phyloP scores from a whole-genome alignment of 2,797 vertebrate genomes.

The Bryconaethiops microstoma region DNA sequence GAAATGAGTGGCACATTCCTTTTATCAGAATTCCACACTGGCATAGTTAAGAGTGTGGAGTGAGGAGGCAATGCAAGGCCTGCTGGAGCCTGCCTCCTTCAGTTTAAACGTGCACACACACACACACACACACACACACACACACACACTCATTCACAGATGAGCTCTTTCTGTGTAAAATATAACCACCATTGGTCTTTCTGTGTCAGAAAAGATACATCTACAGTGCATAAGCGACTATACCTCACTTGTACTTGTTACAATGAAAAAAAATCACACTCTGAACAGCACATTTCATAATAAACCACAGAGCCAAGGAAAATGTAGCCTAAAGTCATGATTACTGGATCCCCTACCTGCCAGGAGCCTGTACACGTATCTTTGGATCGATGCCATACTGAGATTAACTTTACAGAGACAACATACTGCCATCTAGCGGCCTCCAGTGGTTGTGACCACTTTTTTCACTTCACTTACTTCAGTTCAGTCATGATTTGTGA shows the following conservation, averaged over 20 bases:
- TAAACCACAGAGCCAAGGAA: conserved; percentile 6
- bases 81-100: conserved; percentile 32
- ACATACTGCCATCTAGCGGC: conserved; percentile 56
- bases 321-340: neutral
- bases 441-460: neutral
- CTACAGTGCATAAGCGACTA: neutral
- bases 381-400: neutral
- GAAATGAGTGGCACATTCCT: conserved; percentile 27
- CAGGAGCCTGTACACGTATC: neutral
- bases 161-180: too few species aligned
- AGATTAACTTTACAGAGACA: conserved; percentile 8
- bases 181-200: conserved; percentile 5
- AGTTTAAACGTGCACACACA: neutral
- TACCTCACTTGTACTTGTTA: too few species aligned
- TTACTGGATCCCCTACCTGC: conserved; percentile 1
- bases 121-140: conserved; percentile 6
- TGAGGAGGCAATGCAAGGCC: conserved; percentile 24
- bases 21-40: conserved; percentile 32
- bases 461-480: neutral
- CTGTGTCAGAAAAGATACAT: neutral
- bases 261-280: too few species aligned
- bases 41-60: neutral
- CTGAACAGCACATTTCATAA: neutral
- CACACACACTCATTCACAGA: neutral
- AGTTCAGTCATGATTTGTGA: neutral